phyloP scores from a whole-genome alignment of 53 echinoderm and acorn worm species.

The Holothuria leucospilota region DNA sequence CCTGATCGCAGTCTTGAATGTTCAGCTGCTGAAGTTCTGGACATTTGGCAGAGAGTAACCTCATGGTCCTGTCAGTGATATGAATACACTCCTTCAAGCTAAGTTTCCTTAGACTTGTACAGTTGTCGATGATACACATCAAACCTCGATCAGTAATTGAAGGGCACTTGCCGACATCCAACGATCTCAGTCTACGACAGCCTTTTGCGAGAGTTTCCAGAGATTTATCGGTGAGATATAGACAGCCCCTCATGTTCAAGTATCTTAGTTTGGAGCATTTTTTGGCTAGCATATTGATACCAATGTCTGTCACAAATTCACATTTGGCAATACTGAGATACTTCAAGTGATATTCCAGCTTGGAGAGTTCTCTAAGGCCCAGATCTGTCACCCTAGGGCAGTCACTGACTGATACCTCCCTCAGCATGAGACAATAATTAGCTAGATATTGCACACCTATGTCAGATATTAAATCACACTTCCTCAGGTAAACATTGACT shows the following conservation, averaged over 20 bases:
- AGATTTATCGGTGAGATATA: constrained; percentile 83
- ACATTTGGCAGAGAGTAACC: constrained; percentile 78
- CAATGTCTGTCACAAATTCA: constrained; percentile 90
- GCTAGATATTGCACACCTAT: constrained; percentile 86
- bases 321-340: constrained; percentile 97
- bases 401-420: constrained; percentile 89
- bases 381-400: constrained; percentile 88
- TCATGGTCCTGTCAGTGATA: constrained; percentile 76
- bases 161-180: constrained; percentile 93
- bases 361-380: constrained; percentile 81
- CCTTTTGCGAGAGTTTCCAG: constrained; percentile 88
- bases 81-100: constrained; percentile 82
- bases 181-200: constrained; percentile 80
- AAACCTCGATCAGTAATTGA: constrained; percentile 85
- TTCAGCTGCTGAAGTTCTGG: constrained; percentile 97
- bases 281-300: constrained; percentile 78
- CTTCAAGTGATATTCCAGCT: constrained; percentile 75
- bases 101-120: constrained; percentile 86
- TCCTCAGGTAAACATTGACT: constrained; percentile 88
- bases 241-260: constrained; percentile 85
- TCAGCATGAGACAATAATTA: constrained; percentile 82
- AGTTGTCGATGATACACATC: constrained; percentile 69
- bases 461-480: constrained; percentile 81
- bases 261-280: constrained; percentile 84
- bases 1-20: constrained; percentile 90